phyloP scores from a whole-genome alignment of 2,113 vertebrate genomes.

The Uria lomvia region DNA sequence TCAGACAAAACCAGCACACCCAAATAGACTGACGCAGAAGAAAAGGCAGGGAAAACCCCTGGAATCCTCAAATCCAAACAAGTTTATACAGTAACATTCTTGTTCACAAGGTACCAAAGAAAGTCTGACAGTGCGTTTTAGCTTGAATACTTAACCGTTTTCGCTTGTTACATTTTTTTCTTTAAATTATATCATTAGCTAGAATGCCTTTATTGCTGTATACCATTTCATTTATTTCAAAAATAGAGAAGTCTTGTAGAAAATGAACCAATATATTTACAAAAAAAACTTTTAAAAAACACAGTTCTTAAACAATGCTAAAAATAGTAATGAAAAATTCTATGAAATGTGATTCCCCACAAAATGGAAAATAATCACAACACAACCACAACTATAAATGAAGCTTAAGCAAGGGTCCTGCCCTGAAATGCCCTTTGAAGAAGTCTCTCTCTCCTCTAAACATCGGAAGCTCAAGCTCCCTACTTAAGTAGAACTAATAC shows the following conservation, averaged over 20 bases:
- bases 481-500: neutral
- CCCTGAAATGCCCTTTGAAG: neutral
- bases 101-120: neutral
- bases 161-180: neutral
- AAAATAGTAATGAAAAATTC: neutral
- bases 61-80: neutral
- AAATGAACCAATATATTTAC: neutral
- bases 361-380: neutral
- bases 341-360: neutral
- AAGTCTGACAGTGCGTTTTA: neutral
- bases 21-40: fast-evolving
- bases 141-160: neutral
- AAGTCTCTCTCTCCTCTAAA: neutral
- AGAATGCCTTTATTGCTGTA: neutral
- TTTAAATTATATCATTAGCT: neutral
- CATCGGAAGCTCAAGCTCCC: neutral
- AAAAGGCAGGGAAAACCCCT: neutral
- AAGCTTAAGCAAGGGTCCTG: neutral
- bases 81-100: neutral
- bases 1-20: neutral
- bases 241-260: neutral
- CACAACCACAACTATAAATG: neutral
- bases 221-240: neutral
- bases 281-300: neutral
- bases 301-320: neutral